Base-by-base conservation (phyloP, 1,140 invertebrate species). In the Apis florea region DNA sequence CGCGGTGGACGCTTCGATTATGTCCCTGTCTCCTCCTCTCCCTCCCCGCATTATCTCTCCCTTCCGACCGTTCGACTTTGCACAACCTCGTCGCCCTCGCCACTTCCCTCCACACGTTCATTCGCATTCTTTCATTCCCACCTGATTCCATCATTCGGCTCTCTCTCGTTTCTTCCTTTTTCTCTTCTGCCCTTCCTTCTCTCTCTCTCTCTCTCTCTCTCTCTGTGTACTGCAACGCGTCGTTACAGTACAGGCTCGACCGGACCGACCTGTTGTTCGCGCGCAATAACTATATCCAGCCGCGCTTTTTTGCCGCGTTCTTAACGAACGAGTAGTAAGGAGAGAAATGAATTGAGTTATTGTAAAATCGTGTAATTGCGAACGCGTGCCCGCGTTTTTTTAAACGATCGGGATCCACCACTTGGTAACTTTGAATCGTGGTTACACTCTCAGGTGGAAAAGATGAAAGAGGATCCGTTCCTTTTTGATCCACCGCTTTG, bases 311-410 rank as follows among this genome's bases (percentile, higher is more conserved):
- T 79, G 74, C 51, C 19, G 26, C 69, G 81, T 87, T 87, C 85
- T 87, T 87, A n/a, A 66, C 73, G 49, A 53, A 53, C 17, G 17
- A n/a, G n/a, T n/a, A n/a, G n/a, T n/a, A n/a, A n/a, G 31, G 31
- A 40, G 85, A n/a, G 82, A 87, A 87, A 87, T 78, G 85, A 83
- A 86, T 87, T 87, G 82, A 87, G 85, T 87, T 87, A 87, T 87
- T 87, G 82, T 84, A 84, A 79, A 86, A 87, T 63, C 73, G 64
- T 79, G 70, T 75, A 71, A 86, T 68, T 87, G 82, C 78, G 64
- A 80, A 72, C 72, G 85, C 75, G 71, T 83, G 47, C 71, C 4
- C 51, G 54, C n/a, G 26, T 8, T 21, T 17, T 26, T 63, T 12
- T 67, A 58, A 24, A 21, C 69, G 56, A 10, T n/a, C n/a, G n/a